Evolutionary conservation across 2,888 invertebrate genomes (phyloP), one percentile per base, ranked within the genome.

Genomic region (Eucera pruinosa): DNA sequence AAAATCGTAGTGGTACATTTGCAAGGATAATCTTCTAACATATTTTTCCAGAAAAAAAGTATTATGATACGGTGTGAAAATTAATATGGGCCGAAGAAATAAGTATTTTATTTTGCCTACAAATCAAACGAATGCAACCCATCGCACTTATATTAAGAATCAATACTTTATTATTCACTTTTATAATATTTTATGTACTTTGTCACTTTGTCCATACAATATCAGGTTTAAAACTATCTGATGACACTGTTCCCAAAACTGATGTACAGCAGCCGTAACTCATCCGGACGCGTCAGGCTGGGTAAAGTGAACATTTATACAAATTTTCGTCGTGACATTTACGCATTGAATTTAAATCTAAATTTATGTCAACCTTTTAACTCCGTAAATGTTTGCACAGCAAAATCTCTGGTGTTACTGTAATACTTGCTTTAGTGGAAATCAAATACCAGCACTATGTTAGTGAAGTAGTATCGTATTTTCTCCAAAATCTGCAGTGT

Each of bases 271-370:
- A 11, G 36, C 62, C 33, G 18, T 62, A 27, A 62, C 33, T 61
- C 23, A 48, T 62, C 62, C 36, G 25, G 36, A n/a, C 36, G 9
- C 13, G 36, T 62, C 23, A 13, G 13, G 33, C n/a, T 13, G 36
- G 25, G 48, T 36, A 48, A 36, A 62, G 36, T 13, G 48, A 39
- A n/a, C 48, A 39, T 62, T 50, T 39, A 25, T 39, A 13, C 18
- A n/a, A 25, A 48, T 27, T 39, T 25, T 18, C 6, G 36, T 11
- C 25, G 61, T 48, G 62, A 50, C 48, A 23, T 48, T 50, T 62
- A 48, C 36, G 11, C 25, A 48, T 25, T 30, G 25, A 7, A 25
- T 3, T 1, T 0, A 13, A 9, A 4, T 13, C 13, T 11, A 39
- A 25, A 50, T 18, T 13, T 30, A 18, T 27, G 5, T 27, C 13